Evolutionary conservation across 1,140 invertebrate genomes (phyloP).

Genomic region (Helicoverpa armigera): DNA sequence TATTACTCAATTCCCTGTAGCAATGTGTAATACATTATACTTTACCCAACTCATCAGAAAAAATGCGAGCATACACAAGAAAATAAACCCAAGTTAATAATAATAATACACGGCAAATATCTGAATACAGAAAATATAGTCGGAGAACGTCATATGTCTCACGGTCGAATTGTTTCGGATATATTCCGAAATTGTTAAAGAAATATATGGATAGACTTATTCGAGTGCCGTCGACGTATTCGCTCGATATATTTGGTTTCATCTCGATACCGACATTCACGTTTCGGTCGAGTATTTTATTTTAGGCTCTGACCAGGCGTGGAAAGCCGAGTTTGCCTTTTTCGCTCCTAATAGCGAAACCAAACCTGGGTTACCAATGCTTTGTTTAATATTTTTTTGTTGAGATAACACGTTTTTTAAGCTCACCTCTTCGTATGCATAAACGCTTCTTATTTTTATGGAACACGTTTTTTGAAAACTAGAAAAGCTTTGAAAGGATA

Average conservation of each 20-base stretch:
- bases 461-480: no score
- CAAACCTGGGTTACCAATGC: neutral
- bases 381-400: neutral
- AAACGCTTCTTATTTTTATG: no score
- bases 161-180: constrained; percentile 20
- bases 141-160: neutral
- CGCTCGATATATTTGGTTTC: constrained; percentile 26
- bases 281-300: constrained; percentile 27
- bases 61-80: neutral
- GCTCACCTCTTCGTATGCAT: neutral
- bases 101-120: neutral
- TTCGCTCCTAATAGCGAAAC: neutral
- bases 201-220: neutral
- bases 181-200: constrained; percentile 11
- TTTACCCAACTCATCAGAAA: neutral
- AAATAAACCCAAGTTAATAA: neutral
- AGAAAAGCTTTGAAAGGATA: no score
- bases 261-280: constrained; percentile 12
- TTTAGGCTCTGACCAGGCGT: constrained; percentile 1
- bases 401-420: neutral
- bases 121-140: constrained; percentile 9
- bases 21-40: no score
- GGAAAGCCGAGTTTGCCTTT: constrained; percentile 2
- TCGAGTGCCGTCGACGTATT: neutral
- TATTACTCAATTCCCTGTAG: no score